A percentile compares a stretch with the other conserved stretches of the same genome.
phyloP scores from a whole-genome alignment of 2,888 invertebrate species.

The Gymnoscelis rufifasciata region DNA sequence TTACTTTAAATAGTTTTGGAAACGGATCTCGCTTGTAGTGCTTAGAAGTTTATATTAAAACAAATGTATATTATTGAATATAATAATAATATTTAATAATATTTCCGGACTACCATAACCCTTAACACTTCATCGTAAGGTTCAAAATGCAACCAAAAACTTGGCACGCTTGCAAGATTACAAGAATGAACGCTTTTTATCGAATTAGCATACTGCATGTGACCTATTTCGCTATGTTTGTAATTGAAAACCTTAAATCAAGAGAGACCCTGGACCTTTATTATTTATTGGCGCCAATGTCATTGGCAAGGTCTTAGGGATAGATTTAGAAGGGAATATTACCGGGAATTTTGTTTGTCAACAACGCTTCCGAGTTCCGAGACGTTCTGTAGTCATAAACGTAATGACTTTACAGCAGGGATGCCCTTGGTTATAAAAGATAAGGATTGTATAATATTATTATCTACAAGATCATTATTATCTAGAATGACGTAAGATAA shows the following conservation, averaged over 20 bases:
- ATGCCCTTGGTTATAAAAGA: not conserved
- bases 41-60: no score
- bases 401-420: not conserved
- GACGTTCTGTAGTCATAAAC: not conserved
- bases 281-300: constrained; percentile 48
- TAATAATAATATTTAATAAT: no score
- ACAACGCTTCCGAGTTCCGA: constrained; percentile 8
- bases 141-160: constrained; percentile 2
- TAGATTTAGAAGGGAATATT: constrained; percentile 28
- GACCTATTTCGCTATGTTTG: constrained; percentile 40
- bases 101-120: no score
- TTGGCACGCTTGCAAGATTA: constrained; percentile 17
- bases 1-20: no score
- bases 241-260: constrained; percentile 20
- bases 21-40: no score
- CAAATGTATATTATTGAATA: no score
- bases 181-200: constrained; percentile 41
- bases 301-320: constrained; percentile 39
- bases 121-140: constrained; percentile 2
- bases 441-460: no score
- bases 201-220: constrained; percentile 55
- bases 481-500: not conserved
- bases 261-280: constrained; percentile 39
- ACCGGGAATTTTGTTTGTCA: constrained; percentile 23
- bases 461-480: no score